Evolutionary conservation across 37 sponge, comb jelly and placozoan species (phyloP).

Genomic region (Aphrocallistes beatrix): DNA sequence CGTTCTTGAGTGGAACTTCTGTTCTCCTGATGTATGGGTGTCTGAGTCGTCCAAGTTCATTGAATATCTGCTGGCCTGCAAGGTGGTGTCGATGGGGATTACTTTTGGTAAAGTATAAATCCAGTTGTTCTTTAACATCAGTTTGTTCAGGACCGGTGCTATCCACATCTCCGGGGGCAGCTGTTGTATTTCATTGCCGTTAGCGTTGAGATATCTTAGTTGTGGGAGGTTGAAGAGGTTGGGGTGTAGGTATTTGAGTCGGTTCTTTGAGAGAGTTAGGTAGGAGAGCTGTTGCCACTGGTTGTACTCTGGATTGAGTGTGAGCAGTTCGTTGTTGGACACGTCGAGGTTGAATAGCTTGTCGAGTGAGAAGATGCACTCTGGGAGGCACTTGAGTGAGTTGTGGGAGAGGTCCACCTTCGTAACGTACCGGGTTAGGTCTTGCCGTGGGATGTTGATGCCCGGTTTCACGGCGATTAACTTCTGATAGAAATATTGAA

Average conservation of each 20-base stretch:
- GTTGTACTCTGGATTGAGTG: conserved; percentile 40
- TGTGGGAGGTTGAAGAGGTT: conserved; percentile 51
- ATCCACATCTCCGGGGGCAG: conserved; percentile 57
- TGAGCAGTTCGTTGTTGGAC: conserved; percentile 24
- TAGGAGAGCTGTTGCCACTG: conserved; percentile 41
- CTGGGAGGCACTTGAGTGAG: conserved; percentile 29
- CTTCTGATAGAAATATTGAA: background rate
- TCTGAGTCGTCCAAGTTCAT: background rate
- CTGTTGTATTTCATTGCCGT: conserved; percentile 25
- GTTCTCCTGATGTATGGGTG: background rate
- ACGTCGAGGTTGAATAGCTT: conserved; percentile 32
- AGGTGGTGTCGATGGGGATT: conserved; percentile 15
- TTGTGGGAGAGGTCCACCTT: conserved; percentile 33
- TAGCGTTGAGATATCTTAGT: conserved; percentile 28
- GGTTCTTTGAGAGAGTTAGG: conserved; percentile 32
- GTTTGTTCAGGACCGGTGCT: conserved; percentile 41
- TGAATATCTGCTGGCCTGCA: background rate
- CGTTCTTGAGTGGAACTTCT: background rate
- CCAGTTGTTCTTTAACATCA: conserved; percentile 35
- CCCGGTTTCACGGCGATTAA: background rate
- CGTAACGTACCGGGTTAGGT: conserved; percentile 27
- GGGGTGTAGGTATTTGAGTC: conserved; percentile 21
- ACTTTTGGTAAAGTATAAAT: conserved; percentile 43
- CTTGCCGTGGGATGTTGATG: background rate
- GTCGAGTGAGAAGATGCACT: conserved; percentile 39